Conservation (phyloP, 2,888 invertebrate species). For the Idaea dimidiata region DNA sequence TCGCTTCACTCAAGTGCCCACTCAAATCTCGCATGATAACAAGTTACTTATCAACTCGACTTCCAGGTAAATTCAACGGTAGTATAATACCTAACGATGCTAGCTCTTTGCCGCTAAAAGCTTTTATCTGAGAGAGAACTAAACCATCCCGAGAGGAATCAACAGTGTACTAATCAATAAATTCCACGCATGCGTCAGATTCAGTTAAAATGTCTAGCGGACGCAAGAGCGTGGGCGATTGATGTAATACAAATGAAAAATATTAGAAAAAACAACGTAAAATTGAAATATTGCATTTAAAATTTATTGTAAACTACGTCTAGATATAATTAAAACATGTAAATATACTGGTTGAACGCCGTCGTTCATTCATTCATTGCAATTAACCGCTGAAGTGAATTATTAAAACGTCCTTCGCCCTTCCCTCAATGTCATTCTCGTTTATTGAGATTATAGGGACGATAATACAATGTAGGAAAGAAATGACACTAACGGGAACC, state of each 20-base stretch:
- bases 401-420: constrained; percentile 30
- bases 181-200: constrained; percentile 73
- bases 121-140: constrained; percentile 8
- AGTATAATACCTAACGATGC: neutral
- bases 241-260: constrained; percentile 31
- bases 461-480: constrained; percentile 2
- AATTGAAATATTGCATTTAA: neutral
- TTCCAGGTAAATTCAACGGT: neutral
- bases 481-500: neutral
- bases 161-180: constrained; percentile 68
- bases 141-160: constrained; percentile 48
- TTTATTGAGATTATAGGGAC: constrained; percentile 21
- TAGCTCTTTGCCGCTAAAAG: constrained; percentile 4
- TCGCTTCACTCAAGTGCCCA: neutral
- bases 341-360: too few species aligned
- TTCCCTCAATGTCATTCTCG: constrained; percentile 23
- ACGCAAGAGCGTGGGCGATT: constrained; percentile 44
- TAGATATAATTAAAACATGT: neutral
- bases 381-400: neutral
- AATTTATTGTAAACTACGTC: neutral
- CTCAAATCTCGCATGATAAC: neutral
- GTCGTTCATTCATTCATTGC: neutral
- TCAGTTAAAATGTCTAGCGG: constrained; percentile 40
- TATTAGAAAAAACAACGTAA: constrained; percentile 6
- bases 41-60: neutral